A percentile compares a stretch with the other conserved stretches of the same genome.
These are phyloP conservation scores for Nothoprocta perdicaria DNA, from an alignment of 2,113 vertebrate species.

Conservation along the genomic window DNA sequence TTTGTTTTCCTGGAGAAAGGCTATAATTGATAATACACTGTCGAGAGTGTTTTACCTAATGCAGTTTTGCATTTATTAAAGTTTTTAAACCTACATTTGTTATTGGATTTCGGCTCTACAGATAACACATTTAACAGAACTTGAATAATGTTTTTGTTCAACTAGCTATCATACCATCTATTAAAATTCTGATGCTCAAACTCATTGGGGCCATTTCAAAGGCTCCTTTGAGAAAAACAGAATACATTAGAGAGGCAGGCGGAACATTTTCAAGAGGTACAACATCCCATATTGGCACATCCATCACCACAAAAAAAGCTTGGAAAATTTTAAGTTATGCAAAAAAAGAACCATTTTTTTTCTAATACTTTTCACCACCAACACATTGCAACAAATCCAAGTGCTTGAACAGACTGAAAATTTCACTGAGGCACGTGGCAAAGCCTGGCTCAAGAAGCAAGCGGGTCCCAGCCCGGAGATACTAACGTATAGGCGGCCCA, in stretches of 20 bases:
- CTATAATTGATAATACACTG: not conserved
- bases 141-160: slow-evolving; percentile 35
- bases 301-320: not conserved
- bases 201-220: not conserved
- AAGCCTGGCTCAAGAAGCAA: not conserved
- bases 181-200: slow-evolving; percentile 38
- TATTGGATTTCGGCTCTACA: not conserved
- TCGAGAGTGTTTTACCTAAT: not conserved
- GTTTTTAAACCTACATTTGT: not conserved
- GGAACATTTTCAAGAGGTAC: not conserved
- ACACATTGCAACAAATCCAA: not conserved
- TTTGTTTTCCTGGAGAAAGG: not conserved
- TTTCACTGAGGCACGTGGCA: not conserved
- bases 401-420: not conserved
- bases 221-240: slow-evolving; percentile 18
- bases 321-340: not conserved
- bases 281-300: not conserved
- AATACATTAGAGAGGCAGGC: slow-evolving; percentile 14
- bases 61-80: not conserved
- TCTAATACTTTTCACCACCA: not conserved
- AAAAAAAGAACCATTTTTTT: not conserved
- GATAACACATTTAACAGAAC: not conserved
- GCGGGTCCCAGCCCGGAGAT: not conserved
- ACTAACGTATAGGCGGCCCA: not conserved
- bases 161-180: slow-evolving; percentile 3